A percentile compares a stretch with the other conserved stretches of the same genome.
Conservation (phyloP, 2,797 vertebrate species). For the Valencia hispanica region DNA sequence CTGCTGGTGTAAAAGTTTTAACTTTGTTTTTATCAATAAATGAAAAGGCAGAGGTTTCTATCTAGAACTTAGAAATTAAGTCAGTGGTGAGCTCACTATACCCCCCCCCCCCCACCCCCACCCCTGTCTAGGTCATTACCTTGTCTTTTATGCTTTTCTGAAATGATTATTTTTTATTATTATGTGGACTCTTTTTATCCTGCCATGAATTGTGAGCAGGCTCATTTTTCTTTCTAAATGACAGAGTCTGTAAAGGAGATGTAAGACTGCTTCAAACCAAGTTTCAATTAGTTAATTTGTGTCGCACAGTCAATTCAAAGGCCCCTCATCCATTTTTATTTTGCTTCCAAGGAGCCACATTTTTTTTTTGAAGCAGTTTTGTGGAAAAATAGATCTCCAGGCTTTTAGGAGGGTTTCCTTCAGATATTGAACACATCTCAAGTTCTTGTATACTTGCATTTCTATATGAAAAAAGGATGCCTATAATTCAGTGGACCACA, state of each 20-base stretch:
- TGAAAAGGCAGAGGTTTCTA: conserved; percentile 30
- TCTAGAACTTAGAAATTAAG: conserved; percentile 18
- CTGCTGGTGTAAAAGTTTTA: conserved; percentile 24
- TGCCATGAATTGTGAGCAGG: conserved; percentile 33
- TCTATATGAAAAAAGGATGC: not conserved
- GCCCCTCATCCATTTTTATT: not conserved
- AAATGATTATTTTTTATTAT: conserved; percentile 46
- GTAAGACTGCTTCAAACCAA: conserved; percentile 10
- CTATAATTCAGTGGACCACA: not conserved
- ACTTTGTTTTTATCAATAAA: conserved; percentile 21
- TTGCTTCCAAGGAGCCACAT: not conserved
- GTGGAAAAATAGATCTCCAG: not conserved
- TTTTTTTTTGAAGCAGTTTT: not conserved
- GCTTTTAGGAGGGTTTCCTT: not conserved
- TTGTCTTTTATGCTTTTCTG: conserved; percentile 62
- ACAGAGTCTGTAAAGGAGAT: conserved; percentile 27
- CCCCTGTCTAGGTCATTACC: conserved; percentile 44
- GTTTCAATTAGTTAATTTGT: conserved; percentile 17
- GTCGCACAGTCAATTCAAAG: not conserved
- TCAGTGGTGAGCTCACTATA: conserved; percentile 1
- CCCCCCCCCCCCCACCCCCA: not conserved
- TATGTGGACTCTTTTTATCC: conserved; percentile 30
- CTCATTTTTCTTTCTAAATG: conserved; percentile 39
- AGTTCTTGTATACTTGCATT: not conserved
- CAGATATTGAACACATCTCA: not conserved